These are phyloP conservation scores for Caerostris extrusa DNA, from an alignment of 1,140 invertebrate species.

Conservation along the genomic window DNA sequence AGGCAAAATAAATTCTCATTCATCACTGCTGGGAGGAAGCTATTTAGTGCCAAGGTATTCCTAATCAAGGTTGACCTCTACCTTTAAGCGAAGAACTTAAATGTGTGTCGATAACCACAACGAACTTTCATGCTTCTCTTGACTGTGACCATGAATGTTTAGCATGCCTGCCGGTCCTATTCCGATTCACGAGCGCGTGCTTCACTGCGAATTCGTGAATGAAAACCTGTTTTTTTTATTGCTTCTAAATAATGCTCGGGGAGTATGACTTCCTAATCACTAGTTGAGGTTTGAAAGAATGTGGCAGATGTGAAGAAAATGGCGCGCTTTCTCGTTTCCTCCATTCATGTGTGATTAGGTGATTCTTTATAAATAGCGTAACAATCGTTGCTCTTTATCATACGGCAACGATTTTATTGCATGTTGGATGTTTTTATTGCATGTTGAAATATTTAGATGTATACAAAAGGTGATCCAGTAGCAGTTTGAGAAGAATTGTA, in stretches of 20 bases:
- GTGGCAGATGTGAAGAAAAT: neutral
- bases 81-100: neutral
- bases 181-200: conserved; percentile 3
- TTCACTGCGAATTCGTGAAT: neutral
- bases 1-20: neutral
- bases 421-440: no score
- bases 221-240: neutral
- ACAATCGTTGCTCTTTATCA: neutral
- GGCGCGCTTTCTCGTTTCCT: neutral
- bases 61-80: conserved; percentile 49
- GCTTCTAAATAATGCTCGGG: neutral
- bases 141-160: conserved; percentile 62
- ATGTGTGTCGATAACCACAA: conserved; percentile 71
- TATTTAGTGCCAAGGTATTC: neutral
- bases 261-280: neutral
- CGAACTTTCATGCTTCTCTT: conserved; percentile 62
- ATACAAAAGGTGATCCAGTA: no score
- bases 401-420: no score
- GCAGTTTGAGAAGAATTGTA: no score
- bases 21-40: neutral
- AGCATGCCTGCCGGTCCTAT: conserved; percentile 47
- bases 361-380: neutral
- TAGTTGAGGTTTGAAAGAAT: neutral
- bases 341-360: neutral
- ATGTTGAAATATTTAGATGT: no score